Evolutionary conservation across 2,113 vertebrate species (phyloP).

Genomic region (Calcarius ornatus): DNA sequence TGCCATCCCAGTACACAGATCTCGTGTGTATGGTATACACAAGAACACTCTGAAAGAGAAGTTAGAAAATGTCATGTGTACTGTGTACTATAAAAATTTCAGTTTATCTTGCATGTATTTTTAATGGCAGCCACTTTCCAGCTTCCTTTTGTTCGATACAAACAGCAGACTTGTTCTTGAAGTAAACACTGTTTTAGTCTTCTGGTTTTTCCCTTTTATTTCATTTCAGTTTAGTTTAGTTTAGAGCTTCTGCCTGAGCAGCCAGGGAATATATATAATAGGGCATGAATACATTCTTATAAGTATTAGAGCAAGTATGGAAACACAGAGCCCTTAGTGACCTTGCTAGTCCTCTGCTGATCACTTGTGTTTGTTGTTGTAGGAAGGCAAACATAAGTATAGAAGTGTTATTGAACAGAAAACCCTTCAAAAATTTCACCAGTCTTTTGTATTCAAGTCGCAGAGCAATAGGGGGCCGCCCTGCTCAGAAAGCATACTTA

Average conservation of each 20-base stretch:
- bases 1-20: conserved; percentile 48
- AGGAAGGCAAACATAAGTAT: conserved; percentile 82
- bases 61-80: conserved; percentile 49
- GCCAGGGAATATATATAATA: conserved; percentile 70
- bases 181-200: conserved; percentile 73
- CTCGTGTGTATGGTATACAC: conserved; percentile 15
- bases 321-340: conserved; percentile 77
- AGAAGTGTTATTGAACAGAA: conserved; percentile 82
- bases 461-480: conserved; percentile 76
- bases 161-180: conserved; percentile 69
- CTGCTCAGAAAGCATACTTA: conserved; percentile 81
- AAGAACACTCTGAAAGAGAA: conserved; percentile 59
- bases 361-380: conserved; percentile 80
- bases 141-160: conserved; percentile 59
- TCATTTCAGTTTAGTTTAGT: conserved; percentile 57
- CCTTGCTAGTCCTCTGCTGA: conserved; percentile 76
- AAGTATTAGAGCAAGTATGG: conserved; percentile 79
- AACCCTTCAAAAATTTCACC: conserved; percentile 81
- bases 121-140: conserved; percentile 69
- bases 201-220: conserved; percentile 34
- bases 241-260: conserved; percentile 68
- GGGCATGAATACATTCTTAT: conserved; percentile 82
- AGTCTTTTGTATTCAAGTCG: conserved; percentile 81
- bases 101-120: conserved; percentile 67
- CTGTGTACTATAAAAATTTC: conserved; percentile 61